phyloP scores from a whole-genome alignment of 2,797 vertebrate genomes.

The Myotis vivesi region DNA sequence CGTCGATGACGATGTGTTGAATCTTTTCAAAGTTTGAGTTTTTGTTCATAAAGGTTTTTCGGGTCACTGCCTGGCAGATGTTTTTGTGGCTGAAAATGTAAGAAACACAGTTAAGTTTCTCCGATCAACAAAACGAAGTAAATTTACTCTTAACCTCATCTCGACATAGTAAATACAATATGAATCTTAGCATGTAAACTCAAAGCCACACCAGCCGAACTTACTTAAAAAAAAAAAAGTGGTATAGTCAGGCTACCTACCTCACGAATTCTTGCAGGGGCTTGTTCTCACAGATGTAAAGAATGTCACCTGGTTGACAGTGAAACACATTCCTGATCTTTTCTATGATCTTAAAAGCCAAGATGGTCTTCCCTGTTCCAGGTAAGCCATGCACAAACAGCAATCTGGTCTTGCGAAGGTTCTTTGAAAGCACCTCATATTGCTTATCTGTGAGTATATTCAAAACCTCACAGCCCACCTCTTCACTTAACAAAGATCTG shows the following conservation, averaged over 20 bases:
- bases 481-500: slow-evolving; percentile 71
- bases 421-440: slow-evolving; percentile 73
- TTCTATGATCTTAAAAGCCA: slow-evolving; percentile 75
- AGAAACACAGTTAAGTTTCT: background rate
- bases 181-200: background rate
- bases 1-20: slow-evolving; percentile 79
- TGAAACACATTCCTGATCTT: slow-evolving; percentile 66
- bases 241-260: background rate
- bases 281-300: slow-evolving; percentile 77
- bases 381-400: slow-evolving; percentile 78
- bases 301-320: slow-evolving; percentile 56
- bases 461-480: slow-evolving; percentile 70
- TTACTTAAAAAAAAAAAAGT: background rate
- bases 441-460: slow-evolving; percentile 77
- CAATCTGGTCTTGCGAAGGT: slow-evolving; percentile 47
- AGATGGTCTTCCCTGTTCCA: slow-evolving; percentile 80
- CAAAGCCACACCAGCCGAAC: background rate
- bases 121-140: background rate
- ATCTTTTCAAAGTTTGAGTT: rapidly evolving
- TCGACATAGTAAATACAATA: background rate
- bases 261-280: background rate
- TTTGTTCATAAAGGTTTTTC: slow-evolving; percentile 42
- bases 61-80: slow-evolving; percentile 71
- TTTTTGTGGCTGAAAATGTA: background rate
- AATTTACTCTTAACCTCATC: background rate